Evolutionary conservation across 2,888 invertebrate genomes (phyloP).

Genomic region (Drosophila limbata): DNA sequence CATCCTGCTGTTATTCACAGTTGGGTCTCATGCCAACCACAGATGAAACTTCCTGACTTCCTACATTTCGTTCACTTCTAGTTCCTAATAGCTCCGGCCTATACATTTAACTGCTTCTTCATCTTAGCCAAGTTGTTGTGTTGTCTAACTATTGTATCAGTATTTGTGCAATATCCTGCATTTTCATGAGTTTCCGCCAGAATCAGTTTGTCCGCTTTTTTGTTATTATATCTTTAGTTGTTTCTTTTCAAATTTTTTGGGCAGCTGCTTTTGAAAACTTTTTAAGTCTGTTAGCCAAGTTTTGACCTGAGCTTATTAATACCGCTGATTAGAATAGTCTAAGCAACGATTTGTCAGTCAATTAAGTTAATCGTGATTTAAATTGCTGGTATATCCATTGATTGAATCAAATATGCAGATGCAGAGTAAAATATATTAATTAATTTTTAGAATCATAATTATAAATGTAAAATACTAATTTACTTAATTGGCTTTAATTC

Average conservation of each 20-base stretch:
- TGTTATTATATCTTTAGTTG: conserved; percentile 25
- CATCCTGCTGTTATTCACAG: conserved; percentile 61
- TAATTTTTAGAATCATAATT: no score
- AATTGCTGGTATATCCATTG: no score
- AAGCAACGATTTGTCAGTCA: conserved; percentile 11
- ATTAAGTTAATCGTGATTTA: neutral
- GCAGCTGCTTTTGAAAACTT: conserved; percentile 42
- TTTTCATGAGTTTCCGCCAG: conserved; percentile 74
- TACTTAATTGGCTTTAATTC: no score
- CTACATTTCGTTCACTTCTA: conserved; percentile 56
- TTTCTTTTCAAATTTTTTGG: conserved; percentile 29
- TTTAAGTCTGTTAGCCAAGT: conserved; percentile 11
- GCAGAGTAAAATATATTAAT: no score
- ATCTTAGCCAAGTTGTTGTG: conserved; percentile 5
- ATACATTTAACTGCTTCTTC: neutral
- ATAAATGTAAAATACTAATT: no score
- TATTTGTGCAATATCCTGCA: conserved; percentile 76
- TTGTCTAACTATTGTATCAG: conserved; percentile 44
- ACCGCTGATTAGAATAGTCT: conserved; percentile 9
- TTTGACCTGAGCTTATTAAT: conserved; percentile 7
- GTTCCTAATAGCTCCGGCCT: conserved; percentile 11
- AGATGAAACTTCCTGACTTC: conserved; percentile 76
- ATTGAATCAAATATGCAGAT: no score
- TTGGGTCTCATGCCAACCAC: conserved; percentile 61
- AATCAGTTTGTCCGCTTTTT: conserved; percentile 24